Conservation (phyloP, 2,113 vertebrate species). For the Noctilio leporinus region DNA sequence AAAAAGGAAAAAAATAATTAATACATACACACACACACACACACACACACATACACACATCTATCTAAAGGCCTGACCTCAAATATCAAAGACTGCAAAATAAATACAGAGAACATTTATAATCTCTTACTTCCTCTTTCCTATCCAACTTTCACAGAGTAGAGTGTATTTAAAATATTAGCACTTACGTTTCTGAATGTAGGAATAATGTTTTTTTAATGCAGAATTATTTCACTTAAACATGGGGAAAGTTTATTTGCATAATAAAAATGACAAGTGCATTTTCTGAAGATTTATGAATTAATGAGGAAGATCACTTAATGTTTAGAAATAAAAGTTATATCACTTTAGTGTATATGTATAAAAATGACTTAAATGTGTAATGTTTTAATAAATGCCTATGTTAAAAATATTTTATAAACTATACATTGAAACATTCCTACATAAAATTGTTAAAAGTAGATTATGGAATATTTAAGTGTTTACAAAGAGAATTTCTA, state of each 20-base stretch:
- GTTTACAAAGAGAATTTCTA: neutral
- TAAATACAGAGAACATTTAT: neutral
- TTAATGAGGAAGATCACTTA: neutral
- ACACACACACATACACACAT: no score
- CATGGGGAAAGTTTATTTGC: neutral
- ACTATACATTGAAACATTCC: neutral
- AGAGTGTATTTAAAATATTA: conserved; percentile 24
- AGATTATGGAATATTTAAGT: neutral
- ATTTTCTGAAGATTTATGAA: neutral
- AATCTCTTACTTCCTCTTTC: neutral
- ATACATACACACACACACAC: no score
- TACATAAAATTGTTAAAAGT: conserved; percentile 22
- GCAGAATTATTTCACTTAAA: neutral
- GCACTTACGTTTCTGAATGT: neutral
- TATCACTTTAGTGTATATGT: neutral
- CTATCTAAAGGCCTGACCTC: neutral
- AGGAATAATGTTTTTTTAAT: neutral
- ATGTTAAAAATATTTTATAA: conserved; percentile 31
- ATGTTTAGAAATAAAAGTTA: neutral
- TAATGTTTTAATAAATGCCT: neutral
- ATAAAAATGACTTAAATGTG: neutral
- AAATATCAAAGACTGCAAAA: neutral
- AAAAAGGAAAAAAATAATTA: no score
- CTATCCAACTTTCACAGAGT: conserved; percentile 27
- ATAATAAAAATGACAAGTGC: neutral